Base-by-base conservation (phyloP, 1,140 invertebrate species). In the Drosophila orosa region DNA sequence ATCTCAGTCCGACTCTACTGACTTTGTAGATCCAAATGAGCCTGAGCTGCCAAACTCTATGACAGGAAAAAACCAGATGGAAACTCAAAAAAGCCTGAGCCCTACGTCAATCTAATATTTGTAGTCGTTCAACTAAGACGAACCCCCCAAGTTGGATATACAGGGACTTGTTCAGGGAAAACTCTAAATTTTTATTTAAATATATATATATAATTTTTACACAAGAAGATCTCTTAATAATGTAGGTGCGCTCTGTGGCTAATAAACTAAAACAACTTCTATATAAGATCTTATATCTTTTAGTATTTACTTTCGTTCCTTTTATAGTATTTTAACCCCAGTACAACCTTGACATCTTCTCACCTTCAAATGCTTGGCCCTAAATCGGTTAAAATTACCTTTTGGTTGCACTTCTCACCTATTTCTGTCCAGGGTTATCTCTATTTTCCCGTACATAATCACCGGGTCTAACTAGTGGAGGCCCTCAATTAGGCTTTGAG, bases 401-500 rank as follows among this genome's bases (percentile, higher is more conserved):
- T 55, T n/a, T 44, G 10, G 13, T 15, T 50, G 60, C 31, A 67
- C 39, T 55, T 69, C 19, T 58, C 50, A 69, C 42, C 50, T 33
- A n/a, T 56, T 57, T 74, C 57, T 15, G 42, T 50, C 27, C 52
- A 37, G 29, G 44, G 62, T 27, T 40, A 39, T 66, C 24, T 63
- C 40, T n/a, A 13, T 66, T 68, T 57, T 55, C 31, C 48, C 19
- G 40, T n/a, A 37, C 40, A 69, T 68, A 69, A 47, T 71, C 35
- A 35, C 67, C 19, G 19, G 29, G 31, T 44, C 39, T 68, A 17
- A n/a, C 24, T 15, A 10, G 35, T 15, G 31, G n/a, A 24, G 67
- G 65, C 67, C 48, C 67, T 56, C 67, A 68, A 71, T 71, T 68
- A 56, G 63, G 29, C 63, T 56, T 60, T 68, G n/a, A 68, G 62